Conservation (phyloP, 1,140 invertebrate species). For the Drosophila bipectinata region DNA sequence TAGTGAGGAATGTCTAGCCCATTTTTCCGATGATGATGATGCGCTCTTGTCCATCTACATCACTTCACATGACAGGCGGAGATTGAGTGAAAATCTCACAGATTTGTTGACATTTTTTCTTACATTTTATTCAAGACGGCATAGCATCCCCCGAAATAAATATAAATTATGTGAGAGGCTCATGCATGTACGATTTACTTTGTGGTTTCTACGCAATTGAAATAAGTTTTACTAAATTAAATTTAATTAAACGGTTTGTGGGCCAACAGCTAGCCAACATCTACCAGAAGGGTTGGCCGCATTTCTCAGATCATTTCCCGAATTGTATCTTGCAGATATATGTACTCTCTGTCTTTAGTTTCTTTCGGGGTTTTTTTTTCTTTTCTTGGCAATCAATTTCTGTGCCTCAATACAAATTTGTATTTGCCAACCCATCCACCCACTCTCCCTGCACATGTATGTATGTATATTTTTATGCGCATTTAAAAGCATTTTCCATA, state of each 20-base stretch:
- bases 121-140: slow-evolving; percentile 44
- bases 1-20: slow-evolving; percentile 31
- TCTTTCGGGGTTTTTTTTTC: not conserved
- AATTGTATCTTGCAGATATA: slow-evolving; percentile 12
- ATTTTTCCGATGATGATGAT: slow-evolving; percentile 9
- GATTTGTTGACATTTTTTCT: slow-evolving; percentile 67
- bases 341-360: not conserved
- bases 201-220: slow-evolving; percentile 65
- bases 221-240: slow-evolving; percentile 62
- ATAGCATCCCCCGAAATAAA: slow-evolving; percentile 22
- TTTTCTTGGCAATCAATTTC: slow-evolving; percentile 40
- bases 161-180: slow-evolving; percentile 43
- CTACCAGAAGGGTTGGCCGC: slow-evolving; percentile 31
- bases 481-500: slow-evolving; percentile 83
- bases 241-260: slow-evolving; percentile 61
- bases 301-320: slow-evolving; percentile 33
- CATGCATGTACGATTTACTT: slow-evolving; percentile 62
- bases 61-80: slow-evolving; percentile 63
- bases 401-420: slow-evolving; percentile 15
- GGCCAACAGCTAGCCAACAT: not conserved
- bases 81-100: slow-evolving; percentile 77
- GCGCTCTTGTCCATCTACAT: slow-evolving; percentile 41
- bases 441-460: not conserved
- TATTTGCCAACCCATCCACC: not conserved
- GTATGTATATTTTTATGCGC: slow-evolving; percentile 61